Evolutionary conservation across 2,113 vertebrate genomes (phyloP), one percentile per base, ranked within the genome.

Genomic region (Chunga burmeisteri): DNA sequence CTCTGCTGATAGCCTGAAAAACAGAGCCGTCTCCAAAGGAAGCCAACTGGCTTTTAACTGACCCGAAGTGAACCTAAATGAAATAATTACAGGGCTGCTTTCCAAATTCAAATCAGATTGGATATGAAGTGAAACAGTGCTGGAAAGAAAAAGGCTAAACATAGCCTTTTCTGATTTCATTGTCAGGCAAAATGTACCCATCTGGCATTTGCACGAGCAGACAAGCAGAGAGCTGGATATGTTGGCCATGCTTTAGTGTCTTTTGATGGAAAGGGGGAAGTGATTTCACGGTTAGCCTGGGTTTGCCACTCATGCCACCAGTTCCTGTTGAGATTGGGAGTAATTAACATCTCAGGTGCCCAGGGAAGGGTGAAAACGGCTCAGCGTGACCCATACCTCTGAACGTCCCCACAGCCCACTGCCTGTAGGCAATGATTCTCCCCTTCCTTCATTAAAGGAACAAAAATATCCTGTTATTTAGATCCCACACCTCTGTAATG

Each of bases 71-170:
- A 96, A 97, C 95, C 88, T 77, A 96, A 97, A 98, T 97, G 93
- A 98, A 98, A 98, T 98, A 95, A 98, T 67, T 89, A 86, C 80
- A 92, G 85, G 95, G 96, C 95, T 90, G 73, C 86, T 93, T 97
- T 97, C 97, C 96, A 97, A 96, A 94, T 72, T 92, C 96, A 98
- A 98, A 98, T 98, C 96, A 95, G 97, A 98, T 98, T 97, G 98
- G 90, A 92, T 91, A 46, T 94, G 95, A 98, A 97, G 93, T 66
- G 86, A 97, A 98, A 78, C 97, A 97, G 95, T 20, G 84, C 89
- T 96, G 96, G 95, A 97, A 98, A 98, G 92, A 95, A 94, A 73
- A 95, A 86, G 96, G 72, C 94, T 96, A 94, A 96, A 96, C 96
- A 94, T 89, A 97, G 97, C 68, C 65, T 86, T 94, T 97, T 97